Evolutionary conservation across 2,113 vertebrate genomes (phyloP), one percentile per base, ranked within the genome.

Genomic region (Trachemys scripta): DNA sequence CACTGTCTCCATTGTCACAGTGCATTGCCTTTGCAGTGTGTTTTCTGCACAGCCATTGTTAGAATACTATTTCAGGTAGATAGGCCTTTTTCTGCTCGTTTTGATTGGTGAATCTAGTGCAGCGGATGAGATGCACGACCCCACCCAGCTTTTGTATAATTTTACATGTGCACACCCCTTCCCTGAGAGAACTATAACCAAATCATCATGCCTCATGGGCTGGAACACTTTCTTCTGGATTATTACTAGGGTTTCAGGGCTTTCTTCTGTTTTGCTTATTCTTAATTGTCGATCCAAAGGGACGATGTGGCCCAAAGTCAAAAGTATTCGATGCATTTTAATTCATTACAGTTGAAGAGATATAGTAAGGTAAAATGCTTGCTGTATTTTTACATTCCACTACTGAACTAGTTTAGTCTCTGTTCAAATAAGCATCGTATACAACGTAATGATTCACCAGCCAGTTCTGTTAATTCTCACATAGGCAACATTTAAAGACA

Each of bases 391-490:
- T 84, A 62, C 27, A 69, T 76, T 96, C 93, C 51, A 59, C 12
- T 0, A 1, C 8, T 35, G 92, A 90, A 79, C 42, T 93, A 25
- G 11, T 78, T 22, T 24, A 84, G 29, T 72, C 49, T 88, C 27
- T 72, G 17, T 38, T 82, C 35, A 91, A 84, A 92, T 47, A 79
- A 94, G 87, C 1, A 4, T 72, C 72, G 84, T 56, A 76, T 75
- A 31, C 38, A 82, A 35, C 19, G 56, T 78, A 80, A 62, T 82
- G 51, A 88, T 90, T 90, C 56, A 83, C 47, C 31, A 75, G 38
- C 38, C 86, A 7, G 47, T 89, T 94, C 87, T 92, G 56, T 31
- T 91, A 69, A 49, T 96, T 92, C 65, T 95, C 50, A 85, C 6
- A 91, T 2, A 90, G 49, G 65, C 35, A 86, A 87, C 80, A 78